phyloP scores from a whole-genome alignment of 1,140 invertebrate genomes.

The Drosophila parabipectinata region DNA sequence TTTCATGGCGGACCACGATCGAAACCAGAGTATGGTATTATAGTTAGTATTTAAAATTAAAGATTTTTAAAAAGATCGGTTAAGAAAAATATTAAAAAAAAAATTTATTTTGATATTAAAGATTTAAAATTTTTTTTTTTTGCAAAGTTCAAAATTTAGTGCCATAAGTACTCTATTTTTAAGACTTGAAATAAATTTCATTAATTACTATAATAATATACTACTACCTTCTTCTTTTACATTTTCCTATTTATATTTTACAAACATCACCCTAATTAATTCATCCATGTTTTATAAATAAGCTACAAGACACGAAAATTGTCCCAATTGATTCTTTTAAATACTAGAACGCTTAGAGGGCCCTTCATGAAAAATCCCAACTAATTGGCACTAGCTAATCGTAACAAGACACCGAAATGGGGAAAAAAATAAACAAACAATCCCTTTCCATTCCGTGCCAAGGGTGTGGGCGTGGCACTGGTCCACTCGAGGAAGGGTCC shows the following conservation, averaged over 20 bases:
- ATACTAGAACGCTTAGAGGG: background rate
- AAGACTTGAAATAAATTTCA: too few species aligned
- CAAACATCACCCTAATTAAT: background rate
- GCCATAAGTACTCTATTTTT: too few species aligned
- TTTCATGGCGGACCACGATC: constrained; percentile 77
- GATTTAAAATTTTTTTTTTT: background rate
- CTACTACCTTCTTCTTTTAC: too few species aligned
- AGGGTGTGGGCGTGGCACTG: constrained; percentile 21
- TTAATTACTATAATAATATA: too few species aligned
- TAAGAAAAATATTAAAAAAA: constrained; percentile 16
- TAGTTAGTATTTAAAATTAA: constrained; percentile 14
- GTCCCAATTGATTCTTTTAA: constrained; percentile 8
- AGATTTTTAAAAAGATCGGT: background rate
- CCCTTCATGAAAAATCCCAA: constrained; percentile 11
- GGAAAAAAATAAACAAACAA: constrained; percentile 65
- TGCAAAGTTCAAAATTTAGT: too few species aligned
- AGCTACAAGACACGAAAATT: background rate
- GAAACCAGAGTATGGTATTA: constrained; percentile 42
- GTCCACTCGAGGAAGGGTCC: constrained; percentile 49
- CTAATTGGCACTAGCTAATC: constrained; percentile 52
- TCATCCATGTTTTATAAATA: background rate
- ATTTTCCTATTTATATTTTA: background rate
- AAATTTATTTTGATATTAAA: background rate
- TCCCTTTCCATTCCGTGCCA: constrained; percentile 34
- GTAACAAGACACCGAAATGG: constrained; percentile 60